A percentile compares a stretch with the other conserved stretches of the same genome.
Evolutionary conservation across 2,888 invertebrate genomes (phyloP).

Genomic region (Leptopterna dolabrata): DNA sequence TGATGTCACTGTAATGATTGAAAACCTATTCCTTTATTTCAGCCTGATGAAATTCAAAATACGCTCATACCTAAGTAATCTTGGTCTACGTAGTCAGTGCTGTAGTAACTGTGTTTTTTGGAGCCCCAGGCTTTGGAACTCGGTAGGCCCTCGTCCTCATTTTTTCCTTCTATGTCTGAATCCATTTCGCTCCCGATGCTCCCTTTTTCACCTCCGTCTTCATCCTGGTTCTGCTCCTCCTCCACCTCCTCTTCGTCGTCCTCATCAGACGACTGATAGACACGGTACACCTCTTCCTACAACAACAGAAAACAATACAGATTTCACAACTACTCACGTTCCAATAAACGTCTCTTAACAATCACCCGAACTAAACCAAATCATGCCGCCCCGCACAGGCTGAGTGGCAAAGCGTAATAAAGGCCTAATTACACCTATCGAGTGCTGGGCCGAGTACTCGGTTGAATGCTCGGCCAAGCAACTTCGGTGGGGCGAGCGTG

Average conservation of each 20-base stretch:
- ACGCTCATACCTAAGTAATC: constrained; percentile 79
- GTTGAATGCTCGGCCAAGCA: too few relatives aligned
- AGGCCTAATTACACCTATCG: too few relatives aligned
- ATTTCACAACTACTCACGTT: too few relatives aligned
- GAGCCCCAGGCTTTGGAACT: constrained; percentile 90
- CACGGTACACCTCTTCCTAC: constrained; percentile 64
- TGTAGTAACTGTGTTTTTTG: constrained; percentile 81
- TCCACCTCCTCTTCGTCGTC: constrained; percentile 60
- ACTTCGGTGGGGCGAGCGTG: too few relatives aligned
- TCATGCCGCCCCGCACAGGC: background rate
- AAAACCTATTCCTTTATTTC: too few relatives aligned
- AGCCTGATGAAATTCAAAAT: too few relatives aligned
- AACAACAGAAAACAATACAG: background rate
- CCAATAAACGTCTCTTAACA: background rate
- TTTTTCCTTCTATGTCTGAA: constrained; percentile 80
- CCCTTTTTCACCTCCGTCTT: constrained; percentile 72
- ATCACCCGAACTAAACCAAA: background rate
- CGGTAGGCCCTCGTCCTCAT: constrained; percentile 79
- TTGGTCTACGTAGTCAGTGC: constrained; percentile 89
- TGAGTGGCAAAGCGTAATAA: too few relatives aligned
- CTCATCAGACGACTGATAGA: constrained; percentile 62
- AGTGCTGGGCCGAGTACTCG: too few relatives aligned
- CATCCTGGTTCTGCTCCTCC: constrained; percentile 67
- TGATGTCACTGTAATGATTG: too few relatives aligned
- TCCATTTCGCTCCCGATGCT: constrained; percentile 65